phyloP scores from a whole-genome alignment of 2,888 invertebrate species.

The Flexamia atlantica region DNA sequence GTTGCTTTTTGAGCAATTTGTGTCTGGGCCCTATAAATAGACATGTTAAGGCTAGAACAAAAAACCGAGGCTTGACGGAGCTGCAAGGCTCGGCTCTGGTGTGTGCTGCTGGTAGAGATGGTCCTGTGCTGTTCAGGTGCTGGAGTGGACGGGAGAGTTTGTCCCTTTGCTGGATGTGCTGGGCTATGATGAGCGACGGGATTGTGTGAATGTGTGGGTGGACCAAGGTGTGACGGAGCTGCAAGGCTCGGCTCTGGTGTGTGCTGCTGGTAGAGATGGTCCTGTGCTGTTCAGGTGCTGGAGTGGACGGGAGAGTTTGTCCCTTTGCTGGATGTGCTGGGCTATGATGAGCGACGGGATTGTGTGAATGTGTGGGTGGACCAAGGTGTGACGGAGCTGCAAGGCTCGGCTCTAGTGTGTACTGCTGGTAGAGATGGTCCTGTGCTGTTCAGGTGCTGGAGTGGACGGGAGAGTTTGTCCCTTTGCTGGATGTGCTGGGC shows the following conservation, averaged over 20 bases:
- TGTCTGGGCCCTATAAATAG: too few species aligned
- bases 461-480: constrained; percentile 79
- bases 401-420: constrained; percentile 74
- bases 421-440: constrained; percentile 83
- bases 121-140: constrained; percentile 78
- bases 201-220: constrained; percentile 80
- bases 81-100: too few species aligned
- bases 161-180: constrained; percentile 77
- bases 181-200: constrained; percentile 81
- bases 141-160: constrained; percentile 80
- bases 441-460: constrained; percentile 80
- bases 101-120: too few species aligned
- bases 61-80: too few species aligned
- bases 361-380: constrained; percentile 79
- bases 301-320: constrained; percentile 80
- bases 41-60: too few species aligned
- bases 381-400: constrained; percentile 67
- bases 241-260: too few species aligned
- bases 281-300: constrained; percentile 78
- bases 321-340: constrained; percentile 77
- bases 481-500: constrained; percentile 77
- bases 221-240: too few species aligned
- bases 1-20: too few species aligned
- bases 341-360: constrained; percentile 81
- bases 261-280: too few species aligned